Conservation (phyloP, 2,888 invertebrate genomes). For the Drepanosiphum platanoidis region DNA sequence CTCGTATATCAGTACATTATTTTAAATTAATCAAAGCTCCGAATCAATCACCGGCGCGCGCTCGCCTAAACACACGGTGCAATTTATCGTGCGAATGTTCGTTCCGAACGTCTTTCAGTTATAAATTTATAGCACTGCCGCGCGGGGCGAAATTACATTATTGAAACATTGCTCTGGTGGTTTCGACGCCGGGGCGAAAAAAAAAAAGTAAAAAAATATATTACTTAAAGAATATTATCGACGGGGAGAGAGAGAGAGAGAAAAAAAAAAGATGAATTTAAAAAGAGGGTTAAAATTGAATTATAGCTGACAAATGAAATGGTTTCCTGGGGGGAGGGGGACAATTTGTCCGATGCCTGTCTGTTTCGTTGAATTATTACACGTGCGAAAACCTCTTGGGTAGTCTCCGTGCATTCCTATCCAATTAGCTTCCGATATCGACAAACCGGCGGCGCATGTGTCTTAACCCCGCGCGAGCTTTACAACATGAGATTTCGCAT, state of each 20-base stretch:
- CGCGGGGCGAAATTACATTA: background rate
- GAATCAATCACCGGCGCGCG: background rate
- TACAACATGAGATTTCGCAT: conserved; percentile 36
- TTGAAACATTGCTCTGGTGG: conserved; percentile 4
- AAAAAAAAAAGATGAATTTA: conserved; percentile 34
- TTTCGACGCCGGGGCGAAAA: background rate
- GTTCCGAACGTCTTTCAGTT: background rate
- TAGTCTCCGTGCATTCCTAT: conserved; percentile 31
- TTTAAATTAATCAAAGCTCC: background rate
- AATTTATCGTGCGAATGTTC: conserved; percentile 17
- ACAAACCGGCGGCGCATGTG: conserved; percentile 23
- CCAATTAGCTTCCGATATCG: conserved; percentile 52
- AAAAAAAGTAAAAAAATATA: no score
- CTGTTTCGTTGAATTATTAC: conserved; percentile 53
- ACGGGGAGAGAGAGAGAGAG: no score
- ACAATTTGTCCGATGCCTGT: conserved; percentile 49
- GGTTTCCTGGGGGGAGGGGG: conserved; percentile 3
- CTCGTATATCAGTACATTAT: background rate
- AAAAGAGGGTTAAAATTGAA: conserved; percentile 46
- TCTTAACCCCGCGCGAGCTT: background rate
- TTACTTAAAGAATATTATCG: conserved; percentile 25
- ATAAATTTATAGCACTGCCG: background rate
- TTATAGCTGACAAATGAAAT: conserved; percentile 56
- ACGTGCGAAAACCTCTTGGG: conserved; percentile 41
- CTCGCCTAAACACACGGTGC: background rate